Conservation (phyloP, 2,888 invertebrate genomes). For the Dasypolia templi region DNA sequence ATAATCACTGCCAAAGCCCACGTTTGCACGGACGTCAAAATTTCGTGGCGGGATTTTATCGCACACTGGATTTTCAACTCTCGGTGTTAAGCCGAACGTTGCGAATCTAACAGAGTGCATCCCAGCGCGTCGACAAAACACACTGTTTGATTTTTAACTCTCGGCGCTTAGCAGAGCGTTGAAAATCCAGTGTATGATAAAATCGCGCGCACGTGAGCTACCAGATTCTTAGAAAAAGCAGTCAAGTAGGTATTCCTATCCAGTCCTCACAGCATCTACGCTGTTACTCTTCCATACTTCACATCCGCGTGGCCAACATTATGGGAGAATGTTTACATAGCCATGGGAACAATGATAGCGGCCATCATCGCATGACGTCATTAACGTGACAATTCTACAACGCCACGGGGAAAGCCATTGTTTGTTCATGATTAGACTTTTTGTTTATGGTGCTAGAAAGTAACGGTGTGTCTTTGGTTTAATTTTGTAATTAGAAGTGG, state of each 20-base stretch:
- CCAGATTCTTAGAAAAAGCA: not conserved
- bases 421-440: constrained; percentile 57
- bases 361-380: constrained; percentile 62
- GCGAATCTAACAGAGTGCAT: too few species aligned
- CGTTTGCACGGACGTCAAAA: too few species aligned
- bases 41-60: too few species aligned
- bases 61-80: too few species aligned
- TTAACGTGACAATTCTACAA: constrained; percentile 64
- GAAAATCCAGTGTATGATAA: too few species aligned
- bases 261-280: constrained; percentile 22
- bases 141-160: too few species aligned
- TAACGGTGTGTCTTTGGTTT: constrained; percentile 34
- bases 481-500: constrained; percentile 31
- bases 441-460: constrained; percentile 51
- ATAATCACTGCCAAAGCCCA: too few species aligned
- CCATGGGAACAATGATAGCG: constrained; percentile 67
- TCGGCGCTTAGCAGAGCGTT: too few species aligned
- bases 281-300: constrained; percentile 55
- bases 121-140: too few species aligned
- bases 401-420: constrained; percentile 50
- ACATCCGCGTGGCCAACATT: constrained; percentile 63
- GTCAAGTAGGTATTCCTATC: constrained; percentile 39
- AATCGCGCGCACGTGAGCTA: too few species aligned
- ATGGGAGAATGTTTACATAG: constrained; percentile 67
- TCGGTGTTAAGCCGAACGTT: too few species aligned